Conservation (phyloP, 2,888 invertebrate genomes). For the Tiliacea aurago region DNA sequence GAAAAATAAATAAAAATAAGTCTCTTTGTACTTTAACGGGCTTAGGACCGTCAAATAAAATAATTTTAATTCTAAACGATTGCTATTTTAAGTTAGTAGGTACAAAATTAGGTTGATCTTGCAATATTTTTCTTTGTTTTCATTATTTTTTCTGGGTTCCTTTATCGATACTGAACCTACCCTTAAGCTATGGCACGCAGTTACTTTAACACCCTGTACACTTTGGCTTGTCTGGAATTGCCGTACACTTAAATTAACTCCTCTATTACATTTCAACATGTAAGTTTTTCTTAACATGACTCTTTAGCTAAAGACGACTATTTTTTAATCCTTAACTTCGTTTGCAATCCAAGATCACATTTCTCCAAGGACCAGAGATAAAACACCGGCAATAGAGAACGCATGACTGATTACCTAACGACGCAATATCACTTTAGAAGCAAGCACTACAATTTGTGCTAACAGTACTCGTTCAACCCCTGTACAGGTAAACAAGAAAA, state of each 20-base stretch:
- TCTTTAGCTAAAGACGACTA: neutral
- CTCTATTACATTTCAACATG: neutral
- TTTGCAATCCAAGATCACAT: slow-evolving; percentile 27
- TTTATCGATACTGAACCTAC: too few species aligned
- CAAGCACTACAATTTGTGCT: slow-evolving; percentile 26
- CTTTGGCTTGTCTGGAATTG: slow-evolving; percentile 7
- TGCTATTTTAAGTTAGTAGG: too few species aligned
- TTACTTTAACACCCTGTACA: too few species aligned
- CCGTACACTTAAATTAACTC: neutral
- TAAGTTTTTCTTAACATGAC: neutral
- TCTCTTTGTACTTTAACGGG: too few species aligned
- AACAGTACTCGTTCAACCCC: neutral
- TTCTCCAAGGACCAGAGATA: slow-evolving; percentile 35
- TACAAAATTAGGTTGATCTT: too few species aligned
- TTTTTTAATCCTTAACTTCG: neutral
- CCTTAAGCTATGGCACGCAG: too few species aligned
- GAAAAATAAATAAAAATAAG: too few species aligned
- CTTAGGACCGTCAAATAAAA: too few species aligned
- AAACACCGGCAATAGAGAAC: slow-evolving; percentile 27
- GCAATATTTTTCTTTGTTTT: too few species aligned
- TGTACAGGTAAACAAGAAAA: neutral
- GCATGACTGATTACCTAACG: slow-evolving; percentile 30
- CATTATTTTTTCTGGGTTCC: too few species aligned
- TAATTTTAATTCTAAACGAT: too few species aligned
- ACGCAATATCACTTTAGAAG: slow-evolving; percentile 28